Percentiles rank a stretch among this genome's conserved stretches.
phyloP scores from a whole-genome alignment of 2,888 invertebrate genomes.

The Ochropacha duplaris region DNA sequence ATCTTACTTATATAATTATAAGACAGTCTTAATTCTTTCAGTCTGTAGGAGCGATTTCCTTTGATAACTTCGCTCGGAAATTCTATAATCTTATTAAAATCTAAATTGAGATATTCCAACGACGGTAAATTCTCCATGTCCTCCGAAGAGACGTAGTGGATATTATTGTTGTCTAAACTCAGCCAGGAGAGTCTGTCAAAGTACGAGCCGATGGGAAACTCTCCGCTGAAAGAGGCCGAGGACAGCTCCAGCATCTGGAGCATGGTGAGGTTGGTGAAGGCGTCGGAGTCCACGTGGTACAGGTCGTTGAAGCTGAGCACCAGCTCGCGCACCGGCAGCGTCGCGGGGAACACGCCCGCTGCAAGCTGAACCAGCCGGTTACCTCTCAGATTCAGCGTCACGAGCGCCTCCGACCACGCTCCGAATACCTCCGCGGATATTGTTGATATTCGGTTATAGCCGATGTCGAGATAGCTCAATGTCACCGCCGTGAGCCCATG shows the following conservation, averaged over 20 bases:
- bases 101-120: conserved; percentile 90
- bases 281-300: conserved; percentile 85
- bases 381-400: conserved; percentile 89
- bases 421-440: conserved; percentile 86
- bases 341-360: conserved; percentile 85
- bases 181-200: conserved; percentile 88
- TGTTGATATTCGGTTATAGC: conserved; percentile 89
- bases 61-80: conserved; percentile 82
- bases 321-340: conserved; percentile 90
- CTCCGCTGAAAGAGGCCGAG: conserved; percentile 88
- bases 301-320: conserved; percentile 94
- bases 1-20: conserved; percentile 88
- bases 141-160: conserved; percentile 82
- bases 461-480: conserved; percentile 87
- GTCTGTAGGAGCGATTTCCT: conserved; percentile 80
- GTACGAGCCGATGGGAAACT: conserved; percentile 86
- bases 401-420: conserved; percentile 88
- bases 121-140: conserved; percentile 86
- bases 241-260: conserved; percentile 92
- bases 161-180: conserved; percentile 91
- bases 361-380: conserved; percentile 87
- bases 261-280: conserved; percentile 86
- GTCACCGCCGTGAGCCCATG: conserved; percentile 84
- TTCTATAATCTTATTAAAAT: conserved; percentile 89
- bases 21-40: conserved; percentile 90